Conservation (phyloP, 2,888 invertebrate genomes). For the Cartodere bifasciata region DNA sequence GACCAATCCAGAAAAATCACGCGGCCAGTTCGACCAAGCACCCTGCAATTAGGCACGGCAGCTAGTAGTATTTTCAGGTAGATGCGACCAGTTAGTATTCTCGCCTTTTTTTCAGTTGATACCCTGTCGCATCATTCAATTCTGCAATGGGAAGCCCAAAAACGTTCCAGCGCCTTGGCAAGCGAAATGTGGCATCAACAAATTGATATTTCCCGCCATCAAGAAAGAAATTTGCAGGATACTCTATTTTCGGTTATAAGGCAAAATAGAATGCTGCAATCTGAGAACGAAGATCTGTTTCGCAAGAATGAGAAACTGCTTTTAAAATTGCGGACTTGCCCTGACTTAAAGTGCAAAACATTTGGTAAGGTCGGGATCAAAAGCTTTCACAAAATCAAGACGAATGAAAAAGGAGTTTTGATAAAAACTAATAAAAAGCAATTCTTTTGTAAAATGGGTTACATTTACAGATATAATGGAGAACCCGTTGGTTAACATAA, state of each 20-base stretch:
- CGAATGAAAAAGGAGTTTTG: no score
- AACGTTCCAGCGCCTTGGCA: conserved; percentile 21
- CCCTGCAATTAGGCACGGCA: no score
- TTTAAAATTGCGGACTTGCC: conserved; percentile 14
- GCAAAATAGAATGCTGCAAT: conserved; percentile 27
- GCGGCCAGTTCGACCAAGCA: no score
- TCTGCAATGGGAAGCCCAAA: conserved; percentile 24
- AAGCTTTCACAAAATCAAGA: no score
- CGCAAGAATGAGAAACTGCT: conserved; percentile 24
- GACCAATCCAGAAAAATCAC: no score
- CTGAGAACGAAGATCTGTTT: conserved; percentile 24
- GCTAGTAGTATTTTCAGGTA: no score
- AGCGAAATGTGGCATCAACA: conserved; percentile 28
- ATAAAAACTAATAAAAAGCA: no score
- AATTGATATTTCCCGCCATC: conserved; percentile 22
- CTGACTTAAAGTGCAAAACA: conserved; percentile 4
- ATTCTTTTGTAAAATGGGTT: no score
- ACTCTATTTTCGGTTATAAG: conserved; percentile 22
- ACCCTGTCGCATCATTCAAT: conserved; percentile 21
- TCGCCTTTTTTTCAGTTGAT: conserved; percentile 18
- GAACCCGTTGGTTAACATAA: conserved; percentile 15
- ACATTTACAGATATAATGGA: not conserved
- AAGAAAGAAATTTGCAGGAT: conserved; percentile 24
- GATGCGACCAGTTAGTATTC: no score
- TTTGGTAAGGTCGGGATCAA: conserved; percentile 4